Evolutionary conservation across 2,797 vertebrate genomes (phyloP).

Genomic region (Melanotaenia maccullochi): DNA sequence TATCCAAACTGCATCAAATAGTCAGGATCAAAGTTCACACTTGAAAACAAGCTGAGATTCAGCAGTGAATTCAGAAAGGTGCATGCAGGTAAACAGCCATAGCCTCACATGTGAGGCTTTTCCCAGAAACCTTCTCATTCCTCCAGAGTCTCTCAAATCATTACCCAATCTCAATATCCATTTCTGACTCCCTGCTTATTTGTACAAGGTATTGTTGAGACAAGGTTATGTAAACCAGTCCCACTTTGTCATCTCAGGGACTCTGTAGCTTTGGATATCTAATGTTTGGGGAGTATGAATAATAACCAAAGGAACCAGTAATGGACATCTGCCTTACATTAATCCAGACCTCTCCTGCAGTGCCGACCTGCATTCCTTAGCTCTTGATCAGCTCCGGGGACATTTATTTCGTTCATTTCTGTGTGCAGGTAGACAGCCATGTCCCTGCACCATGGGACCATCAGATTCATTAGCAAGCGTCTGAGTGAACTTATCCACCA

Average conservation of each 20-base stretch:
- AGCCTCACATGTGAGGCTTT: constrained; percentile 44
- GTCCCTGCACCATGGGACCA: constrained; percentile 51
- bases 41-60: constrained; percentile 10
- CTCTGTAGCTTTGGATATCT: constrained; percentile 68
- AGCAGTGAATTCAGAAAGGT: constrained; percentile 27
- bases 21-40: constrained; percentile 16
- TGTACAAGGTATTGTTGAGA: constrained; percentile 77
- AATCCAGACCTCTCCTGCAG: constrained; percentile 77
- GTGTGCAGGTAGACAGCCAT: constrained; percentile 68
- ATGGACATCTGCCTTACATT: constrained; percentile 82
- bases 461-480: constrained; percentile 34
- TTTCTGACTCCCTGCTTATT: constrained; percentile 77
- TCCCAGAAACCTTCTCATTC: constrained; percentile 58
- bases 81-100: constrained; percentile 45
- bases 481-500: constrained; percentile 22
- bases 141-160: constrained; percentile 63
- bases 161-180: constrained; percentile 59
- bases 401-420: constrained; percentile 71
- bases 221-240: constrained; percentile 81
- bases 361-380: constrained; percentile 78
- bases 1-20: background rate
- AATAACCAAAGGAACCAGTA: constrained; percentile 78
- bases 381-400: constrained; percentile 68
- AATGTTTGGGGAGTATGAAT: constrained; percentile 80
- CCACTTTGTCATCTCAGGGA: constrained; percentile 74